These are phyloP conservation scores for Bhutanitis thaidina DNA, from an alignment of 2,888 invertebrate genomes.

Conservation along the genomic window DNA sequence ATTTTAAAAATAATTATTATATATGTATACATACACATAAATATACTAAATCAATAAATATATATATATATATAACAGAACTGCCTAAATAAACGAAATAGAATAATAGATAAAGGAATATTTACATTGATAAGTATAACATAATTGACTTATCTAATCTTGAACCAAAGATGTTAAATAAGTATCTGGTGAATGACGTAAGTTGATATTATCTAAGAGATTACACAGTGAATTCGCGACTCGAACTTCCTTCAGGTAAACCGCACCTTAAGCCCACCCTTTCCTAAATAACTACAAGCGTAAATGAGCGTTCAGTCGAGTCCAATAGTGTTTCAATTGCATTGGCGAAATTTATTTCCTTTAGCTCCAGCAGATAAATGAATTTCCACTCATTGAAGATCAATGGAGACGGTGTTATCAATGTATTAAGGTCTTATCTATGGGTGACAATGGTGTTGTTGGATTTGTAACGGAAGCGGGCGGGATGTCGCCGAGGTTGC, in stretches of 20 bases:
- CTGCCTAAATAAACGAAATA: too few species aligned
- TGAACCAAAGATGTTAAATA: background rate
- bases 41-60: too few species aligned
- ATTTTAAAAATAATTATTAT: too few species aligned
- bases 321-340: constrained; percentile 28
- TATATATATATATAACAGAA: too few species aligned
- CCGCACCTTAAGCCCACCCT: constrained; percentile 40
- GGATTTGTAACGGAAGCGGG: constrained; percentile 45
- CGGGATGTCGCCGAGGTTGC: background rate
- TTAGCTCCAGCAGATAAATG: constrained; percentile 59
- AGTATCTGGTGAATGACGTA: constrained; percentile 23
- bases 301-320: constrained; percentile 18
- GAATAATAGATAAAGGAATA: too few species aligned
- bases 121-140: too few species aligned
- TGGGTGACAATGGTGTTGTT: constrained; percentile 43
- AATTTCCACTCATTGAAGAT: constrained; percentile 75
- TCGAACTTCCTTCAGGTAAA: constrained; percentile 37
- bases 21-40: too few species aligned
- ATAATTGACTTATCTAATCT: too few species aligned
- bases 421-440: constrained; percentile 68
- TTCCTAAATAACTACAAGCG: constrained; percentile 17
- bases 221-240: constrained; percentile 27
- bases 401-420: constrained; percentile 69
- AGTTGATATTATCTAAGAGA: constrained; percentile 26
- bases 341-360: constrained; percentile 10